Conservation (phyloP, 2,888 invertebrate genomes). For the Gortyna flavago region DNA sequence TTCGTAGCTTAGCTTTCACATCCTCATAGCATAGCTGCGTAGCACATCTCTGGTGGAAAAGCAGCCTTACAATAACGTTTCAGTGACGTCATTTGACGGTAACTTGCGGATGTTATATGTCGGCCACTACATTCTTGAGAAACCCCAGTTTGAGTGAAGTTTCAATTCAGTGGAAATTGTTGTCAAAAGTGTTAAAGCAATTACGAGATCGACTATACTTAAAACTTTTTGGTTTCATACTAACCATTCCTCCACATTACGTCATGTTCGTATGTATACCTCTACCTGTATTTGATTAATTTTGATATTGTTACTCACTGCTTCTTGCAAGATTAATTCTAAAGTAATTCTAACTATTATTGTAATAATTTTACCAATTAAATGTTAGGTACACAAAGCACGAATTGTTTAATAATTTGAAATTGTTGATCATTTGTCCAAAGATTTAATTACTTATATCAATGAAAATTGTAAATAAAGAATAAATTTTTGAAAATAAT, state of each 20-base stretch:
- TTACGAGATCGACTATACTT: background rate
- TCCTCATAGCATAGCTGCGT: too few relatives aligned
- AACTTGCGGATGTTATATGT: too few relatives aligned
- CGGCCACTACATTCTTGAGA: background rate
- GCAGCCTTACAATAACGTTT: too few relatives aligned
- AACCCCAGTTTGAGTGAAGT: background rate
- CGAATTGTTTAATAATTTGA: conserved; percentile 31
- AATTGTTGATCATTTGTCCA: conserved; percentile 54
- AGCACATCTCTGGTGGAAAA: too few relatives aligned
- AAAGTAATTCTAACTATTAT: background rate
- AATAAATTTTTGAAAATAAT: conserved; percentile 55
- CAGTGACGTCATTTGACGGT: too few relatives aligned
- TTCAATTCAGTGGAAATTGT: background rate
- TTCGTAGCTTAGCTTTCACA: too few relatives aligned
- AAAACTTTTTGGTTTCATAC: background rate
- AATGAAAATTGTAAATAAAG: conserved; percentile 64
- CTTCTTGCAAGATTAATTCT: conserved; percentile 18
- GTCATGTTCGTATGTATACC: background rate
- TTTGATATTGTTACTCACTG: conserved; percentile 13
- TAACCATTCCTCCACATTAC: background rate
- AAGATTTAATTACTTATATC: conserved; percentile 58
- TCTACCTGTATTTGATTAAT: background rate
- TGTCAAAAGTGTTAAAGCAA: background rate
- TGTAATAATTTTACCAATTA: conserved; percentile 5
- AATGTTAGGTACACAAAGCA: conserved; percentile 49